Evolutionary conservation across 2,888 invertebrate genomes (phyloP).

Genomic region (Ischnus inquisitorius): DNA sequence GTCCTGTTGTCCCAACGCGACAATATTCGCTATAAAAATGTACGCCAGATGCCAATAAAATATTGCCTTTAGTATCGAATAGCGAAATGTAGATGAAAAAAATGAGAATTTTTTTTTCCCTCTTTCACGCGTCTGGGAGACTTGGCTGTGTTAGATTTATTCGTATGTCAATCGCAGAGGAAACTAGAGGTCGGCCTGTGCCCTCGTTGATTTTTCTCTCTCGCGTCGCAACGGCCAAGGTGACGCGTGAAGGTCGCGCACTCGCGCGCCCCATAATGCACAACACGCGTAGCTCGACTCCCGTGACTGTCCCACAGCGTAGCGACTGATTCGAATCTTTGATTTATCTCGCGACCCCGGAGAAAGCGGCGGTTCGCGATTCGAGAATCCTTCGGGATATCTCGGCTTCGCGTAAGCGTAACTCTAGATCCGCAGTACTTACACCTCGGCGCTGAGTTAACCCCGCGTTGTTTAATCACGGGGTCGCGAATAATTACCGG

Average conservation of each 20-base stretch:
- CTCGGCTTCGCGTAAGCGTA: background rate
- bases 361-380: slow-evolving; percentile 38
- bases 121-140: background rate
- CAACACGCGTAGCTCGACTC: background rate
- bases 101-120: no score
- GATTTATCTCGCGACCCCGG: slow-evolving; percentile 26
- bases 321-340: slow-evolving; percentile 39
- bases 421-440: background rate
- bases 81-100: no score
- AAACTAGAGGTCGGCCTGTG: slow-evolving; percentile 49
- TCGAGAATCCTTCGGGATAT: slow-evolving; percentile 15
- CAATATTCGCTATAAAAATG: background rate
- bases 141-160: background rate
- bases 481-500: slow-evolving; percentile 49
- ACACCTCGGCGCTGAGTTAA: slow-evolving; percentile 26
- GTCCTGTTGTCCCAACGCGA: background rate
- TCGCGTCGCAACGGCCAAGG: slow-evolving; percentile 45
- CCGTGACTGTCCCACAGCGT: background rate
- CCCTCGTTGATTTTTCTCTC: slow-evolving; percentile 57
- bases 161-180: background rate
- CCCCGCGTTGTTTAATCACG: slow-evolving; percentile 35
- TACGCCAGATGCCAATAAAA: no score
- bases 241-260: slow-evolving; percentile 45
- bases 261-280: background rate
- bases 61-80: no score